Percentiles rank a stretch among this genome's conserved stretches.
phyloP scores from a whole-genome alignment of 2,113 vertebrate species.

The Pachyramphus minor region DNA sequence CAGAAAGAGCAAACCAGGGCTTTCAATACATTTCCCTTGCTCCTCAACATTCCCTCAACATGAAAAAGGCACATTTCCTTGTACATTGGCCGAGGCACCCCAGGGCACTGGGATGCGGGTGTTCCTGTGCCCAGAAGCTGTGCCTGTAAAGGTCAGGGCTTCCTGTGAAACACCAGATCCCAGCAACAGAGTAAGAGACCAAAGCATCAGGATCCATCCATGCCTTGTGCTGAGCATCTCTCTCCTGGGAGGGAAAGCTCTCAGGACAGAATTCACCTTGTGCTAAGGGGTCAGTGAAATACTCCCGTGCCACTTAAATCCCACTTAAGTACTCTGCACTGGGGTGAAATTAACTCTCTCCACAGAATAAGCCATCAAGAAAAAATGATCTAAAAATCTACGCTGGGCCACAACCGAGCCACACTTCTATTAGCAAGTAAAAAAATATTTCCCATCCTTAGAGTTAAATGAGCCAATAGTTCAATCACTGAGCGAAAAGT shows the following conservation, averaged over 20 bases:
- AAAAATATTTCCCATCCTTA: conserved; percentile 65
- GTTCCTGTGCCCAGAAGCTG: background rate
- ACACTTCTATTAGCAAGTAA: conserved; percentile 54
- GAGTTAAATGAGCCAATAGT: conserved; percentile 62
- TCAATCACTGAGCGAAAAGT: conserved; percentile 26
- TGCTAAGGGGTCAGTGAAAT: conserved; percentile 6
- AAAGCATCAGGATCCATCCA: background rate
- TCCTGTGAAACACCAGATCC: background rate
- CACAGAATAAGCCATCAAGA: conserved; percentile 30
- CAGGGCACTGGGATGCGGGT: accelerated
- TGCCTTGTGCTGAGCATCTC: background rate
- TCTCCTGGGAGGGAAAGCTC: background rate
- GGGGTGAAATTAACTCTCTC: conserved; percentile 45
- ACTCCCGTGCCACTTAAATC: background rate
- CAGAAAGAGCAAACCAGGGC: background rate
- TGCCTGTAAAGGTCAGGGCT: background rate
- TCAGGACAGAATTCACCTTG: conserved; percentile 33
- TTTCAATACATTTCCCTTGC: background rate
- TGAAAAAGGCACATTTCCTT: background rate
- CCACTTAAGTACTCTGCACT: conserved; percentile 28
- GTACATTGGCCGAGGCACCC: background rate
- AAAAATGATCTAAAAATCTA: conserved; percentile 43
- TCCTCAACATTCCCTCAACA: background rate
- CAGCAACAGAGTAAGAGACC: background rate
- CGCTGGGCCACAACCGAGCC: background rate